Evolutionary conservation across 2,113 vertebrate genomes (phyloP).

Genomic region (Myiopsitta monachus): DNA sequence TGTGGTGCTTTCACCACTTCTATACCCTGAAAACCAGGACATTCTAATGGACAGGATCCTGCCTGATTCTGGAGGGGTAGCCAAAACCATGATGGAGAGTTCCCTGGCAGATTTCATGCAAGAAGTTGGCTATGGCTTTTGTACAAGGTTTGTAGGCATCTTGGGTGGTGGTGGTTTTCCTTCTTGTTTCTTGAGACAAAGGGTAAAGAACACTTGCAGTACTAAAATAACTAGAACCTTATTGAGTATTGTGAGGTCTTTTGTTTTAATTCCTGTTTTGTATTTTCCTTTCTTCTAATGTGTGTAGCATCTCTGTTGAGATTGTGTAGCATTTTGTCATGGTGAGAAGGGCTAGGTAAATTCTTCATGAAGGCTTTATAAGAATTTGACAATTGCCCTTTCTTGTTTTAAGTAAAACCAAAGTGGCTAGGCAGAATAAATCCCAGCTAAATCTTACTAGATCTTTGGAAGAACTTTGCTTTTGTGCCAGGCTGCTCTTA

Average conservation of each 20-base stretch:
- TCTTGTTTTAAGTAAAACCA: neutral
- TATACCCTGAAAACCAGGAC: no score
- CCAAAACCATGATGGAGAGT: constrained; percentile 99
- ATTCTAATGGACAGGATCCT: no score
- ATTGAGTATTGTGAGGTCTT: accelerated
- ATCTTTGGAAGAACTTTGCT: neutral
- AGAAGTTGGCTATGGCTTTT: constrained; percentile 99
- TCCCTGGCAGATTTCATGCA: constrained; percentile 99
- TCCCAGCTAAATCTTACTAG: neutral
- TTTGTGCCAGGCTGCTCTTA: neutral
- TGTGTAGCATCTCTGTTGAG: neutral
- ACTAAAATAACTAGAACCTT: neutral
- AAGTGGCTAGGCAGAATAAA: neutral
- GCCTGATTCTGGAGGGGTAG: no score
- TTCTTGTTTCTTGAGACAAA: neutral
- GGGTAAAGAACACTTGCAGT: neutral
- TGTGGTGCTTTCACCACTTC: no score
- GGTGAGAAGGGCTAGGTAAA: neutral
- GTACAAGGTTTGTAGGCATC: constrained; percentile 84
- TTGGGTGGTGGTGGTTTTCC: neutral
- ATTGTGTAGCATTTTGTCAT: neutral
- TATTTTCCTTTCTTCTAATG: neutral
- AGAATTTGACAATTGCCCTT: neutral
- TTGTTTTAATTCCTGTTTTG: neutral
- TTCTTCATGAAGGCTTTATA: neutral